Percentiles rank a stretch among this genome's conserved stretches.
Evolutionary conservation across 1,140 invertebrate species (phyloP).

Genomic region (Drosophila arizonae): DNA sequence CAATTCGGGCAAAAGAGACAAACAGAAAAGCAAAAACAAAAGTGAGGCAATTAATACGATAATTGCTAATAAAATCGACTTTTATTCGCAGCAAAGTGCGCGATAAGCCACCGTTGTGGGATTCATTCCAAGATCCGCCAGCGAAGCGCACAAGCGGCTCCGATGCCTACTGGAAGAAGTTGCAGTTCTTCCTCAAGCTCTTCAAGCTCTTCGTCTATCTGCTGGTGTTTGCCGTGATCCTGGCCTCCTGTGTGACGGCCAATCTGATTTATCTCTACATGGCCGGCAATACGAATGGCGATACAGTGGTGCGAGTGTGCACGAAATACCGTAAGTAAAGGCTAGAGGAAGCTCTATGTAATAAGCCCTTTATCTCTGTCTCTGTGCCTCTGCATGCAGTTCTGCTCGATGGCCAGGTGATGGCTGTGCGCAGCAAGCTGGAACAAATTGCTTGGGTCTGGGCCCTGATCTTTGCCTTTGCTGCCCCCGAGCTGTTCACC

Average conservation of each 20-base stretch:
- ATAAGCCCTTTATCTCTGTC: neutral
- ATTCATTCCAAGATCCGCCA: slow-evolving; percentile 88
- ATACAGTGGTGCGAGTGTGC: slow-evolving; percentile 89
- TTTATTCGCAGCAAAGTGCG: slow-evolving; percentile 44
- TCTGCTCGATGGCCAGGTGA: slow-evolving; percentile 44
- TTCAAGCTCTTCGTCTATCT: slow-evolving; percentile 93
- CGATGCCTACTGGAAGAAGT: slow-evolving; percentile 92
- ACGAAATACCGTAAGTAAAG: slow-evolving; percentile 84
- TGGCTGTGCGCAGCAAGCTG: slow-evolving; percentile 83
- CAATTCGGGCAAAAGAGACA: slow-evolving; percentile 2
- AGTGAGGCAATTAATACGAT: neutral
- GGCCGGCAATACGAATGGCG: slow-evolving; percentile 91
- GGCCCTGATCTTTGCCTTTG: slow-evolving; percentile 92
- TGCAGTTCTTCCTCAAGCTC: slow-evolving; percentile 91
- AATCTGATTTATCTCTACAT: slow-evolving; percentile 94
- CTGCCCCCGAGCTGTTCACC: slow-evolving; percentile 93
- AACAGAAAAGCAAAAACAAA: neutral
- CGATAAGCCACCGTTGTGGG: slow-evolving; percentile 66
- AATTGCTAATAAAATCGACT: neutral
- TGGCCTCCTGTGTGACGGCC: slow-evolving; percentile 90
- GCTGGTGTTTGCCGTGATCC: slow-evolving; percentile 91
- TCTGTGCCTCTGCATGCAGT: slow-evolving; percentile 21
- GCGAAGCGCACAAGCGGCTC: slow-evolving; percentile 92
- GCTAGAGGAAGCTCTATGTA: neutral
- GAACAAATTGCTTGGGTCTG: slow-evolving; percentile 96